Conservation (phyloP, 2,113 vertebrate species). For the Percopsis transmontana region DNA sequence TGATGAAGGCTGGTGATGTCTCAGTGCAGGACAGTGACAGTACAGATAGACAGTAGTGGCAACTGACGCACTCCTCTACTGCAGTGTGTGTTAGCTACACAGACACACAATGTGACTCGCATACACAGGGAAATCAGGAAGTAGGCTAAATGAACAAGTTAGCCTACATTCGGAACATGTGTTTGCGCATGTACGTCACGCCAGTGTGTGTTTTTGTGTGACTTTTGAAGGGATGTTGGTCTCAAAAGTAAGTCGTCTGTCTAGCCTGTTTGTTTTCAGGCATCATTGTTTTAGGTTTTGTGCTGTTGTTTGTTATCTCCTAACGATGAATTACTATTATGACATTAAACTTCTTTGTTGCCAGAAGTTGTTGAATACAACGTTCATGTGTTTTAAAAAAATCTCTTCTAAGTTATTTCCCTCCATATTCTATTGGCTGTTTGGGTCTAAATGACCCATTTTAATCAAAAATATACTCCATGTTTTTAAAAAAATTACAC, state of each 20-base stretch:
- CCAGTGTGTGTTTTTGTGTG: constrained; percentile 36
- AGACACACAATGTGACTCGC: constrained; percentile 26
- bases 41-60: constrained; percentile 1
- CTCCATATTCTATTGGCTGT: background rate
- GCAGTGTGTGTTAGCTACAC: constrained; percentile 7
- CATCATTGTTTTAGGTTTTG: constrained; percentile 40
- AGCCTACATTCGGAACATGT: constrained; percentile 30
- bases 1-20: constrained; percentile 13
- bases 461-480: no score
- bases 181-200: constrained; percentile 15
- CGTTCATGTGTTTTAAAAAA: background rate
- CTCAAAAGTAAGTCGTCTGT: constrained; percentile 63
- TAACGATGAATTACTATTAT: background rate
- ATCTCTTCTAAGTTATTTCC: background rate
- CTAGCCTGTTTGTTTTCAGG: constrained; percentile 45
- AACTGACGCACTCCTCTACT: constrained; percentile 6
- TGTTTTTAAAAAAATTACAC: no score
- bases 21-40: constrained; percentile 1
- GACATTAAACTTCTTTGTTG: background rate
- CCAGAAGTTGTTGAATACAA: background rate
- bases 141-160: constrained; percentile 57
- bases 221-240: constrained; percentile 57
- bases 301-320: constrained; percentile 32
- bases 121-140: constrained; percentile 73
- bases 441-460: no score